Percentiles rank a stretch among this genome's conserved stretches.
These are phyloP conservation scores for Condylura cristata DNA, from an alignment of 2,113 vertebrate genomes.

Conservation along the genomic window DNA sequence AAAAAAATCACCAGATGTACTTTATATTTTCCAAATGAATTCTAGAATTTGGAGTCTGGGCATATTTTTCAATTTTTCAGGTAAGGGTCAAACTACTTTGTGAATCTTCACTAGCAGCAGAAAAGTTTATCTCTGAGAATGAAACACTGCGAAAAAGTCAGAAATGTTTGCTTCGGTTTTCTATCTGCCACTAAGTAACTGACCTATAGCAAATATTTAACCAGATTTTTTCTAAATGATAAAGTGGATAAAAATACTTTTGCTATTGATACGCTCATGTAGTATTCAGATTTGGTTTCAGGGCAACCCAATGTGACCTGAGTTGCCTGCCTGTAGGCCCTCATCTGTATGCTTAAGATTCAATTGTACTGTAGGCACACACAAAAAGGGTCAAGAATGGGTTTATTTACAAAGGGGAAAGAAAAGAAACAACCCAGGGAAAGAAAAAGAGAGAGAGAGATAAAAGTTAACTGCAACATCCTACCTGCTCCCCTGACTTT, in stretches of 20 bases:
- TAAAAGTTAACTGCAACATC: too few species aligned
- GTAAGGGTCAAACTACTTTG: background rate
- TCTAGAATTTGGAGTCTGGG: background rate
- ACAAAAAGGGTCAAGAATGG: too few species aligned
- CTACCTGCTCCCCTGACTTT: too few species aligned
- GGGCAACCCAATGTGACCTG: too few species aligned
- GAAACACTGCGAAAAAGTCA: background rate
- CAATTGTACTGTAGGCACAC: too few species aligned
- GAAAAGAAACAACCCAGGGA: too few species aligned
- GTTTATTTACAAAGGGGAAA: too few species aligned
- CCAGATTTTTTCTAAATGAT: background rate
- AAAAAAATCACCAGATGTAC: background rate
- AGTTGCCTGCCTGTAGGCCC: too few species aligned
- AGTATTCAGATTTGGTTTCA: background rate
- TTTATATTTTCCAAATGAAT: background rate
- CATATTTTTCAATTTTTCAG: conserved; percentile 24
- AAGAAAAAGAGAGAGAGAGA: too few species aligned
- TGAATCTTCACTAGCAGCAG: background rate
- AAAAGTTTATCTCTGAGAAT: background rate
- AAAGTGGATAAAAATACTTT: background rate
- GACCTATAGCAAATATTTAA: background rate
- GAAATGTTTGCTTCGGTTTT: background rate
- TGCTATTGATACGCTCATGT: background rate
- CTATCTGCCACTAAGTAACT: background rate
- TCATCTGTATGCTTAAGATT: too few species aligned